Conservation (phyloP, 2,888 invertebrate genomes). For the Mycalesis mineus region DNA sequence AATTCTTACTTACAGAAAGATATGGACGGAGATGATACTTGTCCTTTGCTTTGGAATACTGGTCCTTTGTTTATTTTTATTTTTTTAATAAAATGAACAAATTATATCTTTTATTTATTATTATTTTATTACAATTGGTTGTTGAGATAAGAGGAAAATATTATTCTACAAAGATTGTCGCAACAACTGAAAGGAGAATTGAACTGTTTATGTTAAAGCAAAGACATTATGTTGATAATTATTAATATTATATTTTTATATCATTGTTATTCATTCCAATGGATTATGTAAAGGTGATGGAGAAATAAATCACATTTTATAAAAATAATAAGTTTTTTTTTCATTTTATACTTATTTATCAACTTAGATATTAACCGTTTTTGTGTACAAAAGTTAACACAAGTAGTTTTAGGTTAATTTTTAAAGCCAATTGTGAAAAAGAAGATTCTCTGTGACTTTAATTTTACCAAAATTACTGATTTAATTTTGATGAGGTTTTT, state of each 20-base stretch:
- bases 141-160: neutral
- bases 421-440: too few relatives aligned
- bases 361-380: too few relatives aligned
- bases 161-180: neutral
- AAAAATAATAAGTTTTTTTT: conserved; percentile 22
- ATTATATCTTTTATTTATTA: neutral
- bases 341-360: too few relatives aligned
- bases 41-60: too few relatives aligned
- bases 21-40: too few relatives aligned
- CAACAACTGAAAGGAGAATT: neutral
- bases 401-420: too few relatives aligned
- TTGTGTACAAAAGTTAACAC: too few relatives aligned
- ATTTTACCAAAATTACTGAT: too few relatives aligned
- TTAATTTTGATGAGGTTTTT: too few relatives aligned
- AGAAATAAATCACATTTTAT: conserved; percentile 32
- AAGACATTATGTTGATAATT: conserved; percentile 13
- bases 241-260: conserved; percentile 20
- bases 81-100: neutral
- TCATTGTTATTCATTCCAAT: conserved; percentile 31
- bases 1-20: too few relatives aligned
- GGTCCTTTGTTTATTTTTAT: too few relatives aligned
- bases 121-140: neutral
- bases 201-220: conserved; percentile 7
- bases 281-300: conserved; percentile 36
- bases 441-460: too few relatives aligned